phyloP scores from a whole-genome alignment of 2,888 invertebrate species.

The Temnothorax rugatulus region DNA sequence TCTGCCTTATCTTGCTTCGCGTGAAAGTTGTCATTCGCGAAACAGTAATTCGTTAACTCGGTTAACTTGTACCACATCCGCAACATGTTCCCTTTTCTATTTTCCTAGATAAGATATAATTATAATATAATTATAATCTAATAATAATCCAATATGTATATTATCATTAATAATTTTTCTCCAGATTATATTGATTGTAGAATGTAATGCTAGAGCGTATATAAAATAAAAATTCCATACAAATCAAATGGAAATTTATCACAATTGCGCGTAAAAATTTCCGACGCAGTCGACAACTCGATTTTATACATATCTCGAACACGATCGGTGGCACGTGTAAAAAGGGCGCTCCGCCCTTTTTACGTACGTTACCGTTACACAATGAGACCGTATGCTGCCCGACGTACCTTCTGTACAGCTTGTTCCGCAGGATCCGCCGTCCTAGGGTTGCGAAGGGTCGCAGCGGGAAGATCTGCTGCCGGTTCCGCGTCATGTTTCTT shows the following conservation, averaged over 20 bases:
- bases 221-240: not conserved
- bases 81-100: not conserved
- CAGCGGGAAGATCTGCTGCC: slow-evolving; percentile 87
- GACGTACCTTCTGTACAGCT: slow-evolving; percentile 87
- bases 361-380: not conserved
- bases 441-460: slow-evolving; percentile 87
- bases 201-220: not conserved
- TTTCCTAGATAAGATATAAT: slow-evolving; percentile 3
- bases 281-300: not conserved
- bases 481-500: slow-evolving; percentile 84
- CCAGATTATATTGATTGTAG: not conserved
- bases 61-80: not conserved
- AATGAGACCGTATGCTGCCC: slow-evolving; percentile 13
- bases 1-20: not conserved
- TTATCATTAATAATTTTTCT: not conserved
- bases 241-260: not conserved
- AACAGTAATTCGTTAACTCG: not conserved
- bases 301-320: not conserved
- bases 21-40: slow-evolving; percentile 16
- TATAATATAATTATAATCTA: not conserved
- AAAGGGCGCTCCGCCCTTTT: not conserved
- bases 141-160: not conserved
- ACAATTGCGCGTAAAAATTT: not conserved
- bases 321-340: not conserved
- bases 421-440: slow-evolving; percentile 87